These are phyloP conservation scores for Bothrops alternatus DNA, from an alignment of 2,797 vertebrate genomes.

Conservation along the genomic window DNA sequence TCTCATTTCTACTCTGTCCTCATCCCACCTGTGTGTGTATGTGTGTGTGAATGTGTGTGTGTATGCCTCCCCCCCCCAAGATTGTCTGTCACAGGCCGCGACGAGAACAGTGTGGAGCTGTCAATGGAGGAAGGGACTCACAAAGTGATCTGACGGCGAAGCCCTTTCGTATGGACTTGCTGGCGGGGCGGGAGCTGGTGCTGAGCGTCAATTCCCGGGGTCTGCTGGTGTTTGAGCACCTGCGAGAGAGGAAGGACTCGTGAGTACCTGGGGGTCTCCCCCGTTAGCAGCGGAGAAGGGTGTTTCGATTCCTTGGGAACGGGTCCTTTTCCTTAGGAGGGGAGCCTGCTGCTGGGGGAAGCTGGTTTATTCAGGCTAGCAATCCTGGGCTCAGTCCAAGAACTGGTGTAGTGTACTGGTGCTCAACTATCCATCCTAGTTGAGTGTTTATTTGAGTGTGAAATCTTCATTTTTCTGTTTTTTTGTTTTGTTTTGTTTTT, in stretches of 20 bases:
- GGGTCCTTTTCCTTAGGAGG: neutral
- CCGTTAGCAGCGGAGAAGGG: neutral
- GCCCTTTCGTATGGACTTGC: constrained; percentile 88
- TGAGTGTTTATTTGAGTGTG: neutral
- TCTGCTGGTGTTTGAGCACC: constrained; percentile 88
- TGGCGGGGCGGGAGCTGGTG: constrained; percentile 83
- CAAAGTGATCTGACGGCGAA: constrained; percentile 83
- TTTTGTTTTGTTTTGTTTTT: too few relatives aligned
- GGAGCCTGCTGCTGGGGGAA: neutral
- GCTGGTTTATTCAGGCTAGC: neutral
- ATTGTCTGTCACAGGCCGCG: constrained; percentile 75
- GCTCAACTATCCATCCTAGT: neutral
- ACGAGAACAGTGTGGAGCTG: constrained; percentile 86
- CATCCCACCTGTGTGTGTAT: neutral
- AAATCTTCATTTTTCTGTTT: neutral
- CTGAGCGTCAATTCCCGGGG: constrained; percentile 91
- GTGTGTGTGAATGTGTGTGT: too few relatives aligned
- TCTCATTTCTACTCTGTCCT: neutral
- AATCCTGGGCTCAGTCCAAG: too few relatives aligned
- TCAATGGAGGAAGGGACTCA: constrained; percentile 78
- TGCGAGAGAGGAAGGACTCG: constrained; percentile 89
- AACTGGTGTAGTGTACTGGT: too few relatives aligned
- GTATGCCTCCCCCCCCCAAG: neutral
- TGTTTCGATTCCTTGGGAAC: neutral
- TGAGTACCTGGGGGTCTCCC: constrained; percentile 72